A percentile compares a stretch with the other conserved stretches of the same genome.
phyloP scores from a whole-genome alignment of 2,113 vertebrate genomes.

The Tor tambroides region DNA sequence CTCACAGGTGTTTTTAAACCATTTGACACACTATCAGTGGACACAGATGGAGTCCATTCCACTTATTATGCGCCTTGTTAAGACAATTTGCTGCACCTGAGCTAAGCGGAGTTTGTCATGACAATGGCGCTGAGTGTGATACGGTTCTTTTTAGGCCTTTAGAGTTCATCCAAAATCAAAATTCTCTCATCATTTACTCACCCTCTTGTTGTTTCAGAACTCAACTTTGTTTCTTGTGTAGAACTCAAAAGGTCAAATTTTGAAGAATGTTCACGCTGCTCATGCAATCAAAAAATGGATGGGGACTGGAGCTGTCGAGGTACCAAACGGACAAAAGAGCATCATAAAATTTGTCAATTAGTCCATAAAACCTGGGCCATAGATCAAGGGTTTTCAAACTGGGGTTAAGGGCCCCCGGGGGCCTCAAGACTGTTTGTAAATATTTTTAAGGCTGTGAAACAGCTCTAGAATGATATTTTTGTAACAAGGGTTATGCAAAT shows the following conservation, averaged over 20 bases:
- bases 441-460: not conserved
- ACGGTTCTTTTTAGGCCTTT: not conserved
- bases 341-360: not conserved
- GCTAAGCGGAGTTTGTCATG: slow-evolving; percentile 5
- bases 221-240: not conserved
- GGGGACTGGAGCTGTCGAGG: too few species aligned
- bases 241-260: not conserved
- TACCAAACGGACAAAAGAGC: not conserved
- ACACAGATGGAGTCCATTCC: slow-evolving; percentile 53
- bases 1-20: slow-evolving; percentile 49
- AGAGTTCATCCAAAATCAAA: not conserved
- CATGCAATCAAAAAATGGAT: not conserved
- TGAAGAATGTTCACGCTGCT: not conserved
- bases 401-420: not conserved
- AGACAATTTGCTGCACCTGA: slow-evolving; percentile 23
- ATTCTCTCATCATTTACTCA: not conserved
- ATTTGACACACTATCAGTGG: slow-evolving; percentile 51
- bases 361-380: not conserved
- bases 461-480: not conserved
- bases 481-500: not conserved
- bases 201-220: too few species aligned
- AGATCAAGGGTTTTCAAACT: not conserved
- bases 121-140: not conserved
- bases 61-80: slow-evolving; percentile 43
- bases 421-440: not conserved